phyloP scores from a whole-genome alignment of 2,888 invertebrate genomes.

The Eubasilissa splendida region DNA sequence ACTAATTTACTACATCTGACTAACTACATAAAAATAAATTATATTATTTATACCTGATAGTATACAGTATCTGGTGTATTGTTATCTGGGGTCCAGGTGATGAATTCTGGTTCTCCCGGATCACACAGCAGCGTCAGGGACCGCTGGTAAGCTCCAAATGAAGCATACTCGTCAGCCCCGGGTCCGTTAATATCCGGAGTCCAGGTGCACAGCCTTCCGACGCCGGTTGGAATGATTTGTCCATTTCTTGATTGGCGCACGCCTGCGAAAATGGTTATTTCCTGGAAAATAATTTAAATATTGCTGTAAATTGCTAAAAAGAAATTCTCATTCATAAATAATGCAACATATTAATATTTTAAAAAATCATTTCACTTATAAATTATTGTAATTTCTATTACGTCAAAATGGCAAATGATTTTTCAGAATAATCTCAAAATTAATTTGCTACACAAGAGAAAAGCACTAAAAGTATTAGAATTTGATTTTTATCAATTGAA shows the following conservation, averaged over 20 bases:
- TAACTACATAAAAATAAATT: no score
- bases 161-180: conserved; percentile 84
- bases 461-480: no score
- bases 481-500: no score
- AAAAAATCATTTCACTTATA: background rate
- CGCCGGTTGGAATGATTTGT: conserved; percentile 81
- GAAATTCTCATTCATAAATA: no score
- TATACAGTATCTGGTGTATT: conserved; percentile 93
- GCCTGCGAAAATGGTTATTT: conserved; percentile 87
- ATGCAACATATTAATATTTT: background rate
- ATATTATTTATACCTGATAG: conserved; percentile 79
- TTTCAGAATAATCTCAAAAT: no score
- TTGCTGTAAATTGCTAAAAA: background rate
- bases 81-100: conserved; percentile 89
- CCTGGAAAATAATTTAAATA: conserved; percentile 68
- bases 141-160: conserved; percentile 93
- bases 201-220: conserved; percentile 92
- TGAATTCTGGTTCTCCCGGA: conserved; percentile 85
- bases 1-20: no score
- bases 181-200: conserved; percentile 82
- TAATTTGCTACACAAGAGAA: no score
- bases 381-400: background rate
- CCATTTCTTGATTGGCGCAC: conserved; percentile 80
- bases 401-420: no score
- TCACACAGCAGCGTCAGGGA: conserved; percentile 88